A percentile compares a stretch with the other conserved stretches of the same genome.
Conservation (phyloP, 2,888 invertebrate species). For the Therioaphis trifolii region DNA sequence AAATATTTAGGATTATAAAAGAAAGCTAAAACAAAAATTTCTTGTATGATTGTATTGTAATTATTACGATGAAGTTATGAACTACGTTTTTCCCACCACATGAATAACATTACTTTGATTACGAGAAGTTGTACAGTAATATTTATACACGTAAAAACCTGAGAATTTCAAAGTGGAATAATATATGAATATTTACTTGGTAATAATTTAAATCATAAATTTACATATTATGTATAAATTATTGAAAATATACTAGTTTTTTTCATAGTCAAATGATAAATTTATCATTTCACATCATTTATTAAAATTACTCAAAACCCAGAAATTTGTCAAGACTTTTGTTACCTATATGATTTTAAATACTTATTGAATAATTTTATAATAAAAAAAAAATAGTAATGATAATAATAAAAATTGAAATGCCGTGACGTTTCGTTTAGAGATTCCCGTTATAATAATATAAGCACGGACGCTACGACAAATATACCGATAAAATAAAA, state of each 20-base stretch:
- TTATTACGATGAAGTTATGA: not conserved
- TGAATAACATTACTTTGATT: not conserved
- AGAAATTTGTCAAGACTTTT: too few relatives aligned
- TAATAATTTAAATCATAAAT: too few relatives aligned
- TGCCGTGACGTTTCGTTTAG: constrained; percentile 44
- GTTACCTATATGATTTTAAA: too few relatives aligned
- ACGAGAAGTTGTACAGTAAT: not conserved
- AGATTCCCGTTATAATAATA: constrained; percentile 38
- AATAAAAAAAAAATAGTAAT: constrained; percentile 5
- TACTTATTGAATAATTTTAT: not conserved
- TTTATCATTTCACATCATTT: too few relatives aligned
- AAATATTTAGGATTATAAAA: not conserved
- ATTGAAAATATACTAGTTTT: too few relatives aligned
- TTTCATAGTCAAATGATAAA: too few relatives aligned
- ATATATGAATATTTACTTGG: too few relatives aligned
- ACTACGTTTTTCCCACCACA: constrained; percentile 15
- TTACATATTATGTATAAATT: too few relatives aligned
- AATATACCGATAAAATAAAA: constrained; percentile 35
- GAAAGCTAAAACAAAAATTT: not conserved
- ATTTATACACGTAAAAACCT: not conserved
- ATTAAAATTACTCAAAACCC: too few relatives aligned
- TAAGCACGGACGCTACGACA: constrained; percentile 27
- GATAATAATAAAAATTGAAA: constrained; percentile 31
- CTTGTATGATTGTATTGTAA: not conserved
- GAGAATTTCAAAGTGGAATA: not conserved